Evolutionary conservation across 2,888 invertebrate species (phyloP), one percentile per base, ranked within the genome.

Genomic region (Falcaria lacertinaria): DNA sequence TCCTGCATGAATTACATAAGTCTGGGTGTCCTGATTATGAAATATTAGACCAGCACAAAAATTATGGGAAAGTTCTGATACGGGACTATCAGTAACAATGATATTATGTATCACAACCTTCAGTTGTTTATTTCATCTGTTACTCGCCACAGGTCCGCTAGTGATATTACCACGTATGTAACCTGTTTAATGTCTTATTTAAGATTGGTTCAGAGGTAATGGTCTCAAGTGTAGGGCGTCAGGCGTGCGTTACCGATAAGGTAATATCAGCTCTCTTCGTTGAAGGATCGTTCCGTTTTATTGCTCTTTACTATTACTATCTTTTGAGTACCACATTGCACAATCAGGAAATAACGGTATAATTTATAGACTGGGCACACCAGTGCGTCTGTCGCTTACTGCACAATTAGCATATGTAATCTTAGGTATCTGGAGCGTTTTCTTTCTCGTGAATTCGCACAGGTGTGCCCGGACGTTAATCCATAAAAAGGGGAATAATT

Each of bases 171-270:
- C 5, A 7, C 45, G 45, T 52, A 45, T 49, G 35, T 47, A 11
- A 3, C 36, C 44, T n/a, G 17, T 25, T 39, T 65, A 59, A 73
- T 67, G 68, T 70, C 73, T 73, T 70, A 74, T 64, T 72, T 57
- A 63, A 58, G 45, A 48, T 57, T 56, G 41, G 39, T 45, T 42
- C 42, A 50, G 45, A 35, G 5, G 19, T 19, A 4, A 19, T 4
- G 2, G 19, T 19, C 5, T 19, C 3, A 5, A 19, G 19, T 4
- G 54, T 54, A 57, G 52, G 53, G 54, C 50, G 47, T 46, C 46
- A 55, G 52, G 49, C 58, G 56, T 62, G 69, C 66, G 68, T 69
- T 60, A 59, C 68, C 37, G 62, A 63, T 64, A 52, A 54, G 63
- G 58, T 71, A 63, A 73, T 72, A 48, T 43, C 41, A 50, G 51